A percentile compares a stretch with the other conserved stretches of the same genome.
These are phyloP conservation scores for Iphiclides podalirius DNA, from an alignment of 2,888 invertebrate species.

Conservation along the genomic window DNA sequence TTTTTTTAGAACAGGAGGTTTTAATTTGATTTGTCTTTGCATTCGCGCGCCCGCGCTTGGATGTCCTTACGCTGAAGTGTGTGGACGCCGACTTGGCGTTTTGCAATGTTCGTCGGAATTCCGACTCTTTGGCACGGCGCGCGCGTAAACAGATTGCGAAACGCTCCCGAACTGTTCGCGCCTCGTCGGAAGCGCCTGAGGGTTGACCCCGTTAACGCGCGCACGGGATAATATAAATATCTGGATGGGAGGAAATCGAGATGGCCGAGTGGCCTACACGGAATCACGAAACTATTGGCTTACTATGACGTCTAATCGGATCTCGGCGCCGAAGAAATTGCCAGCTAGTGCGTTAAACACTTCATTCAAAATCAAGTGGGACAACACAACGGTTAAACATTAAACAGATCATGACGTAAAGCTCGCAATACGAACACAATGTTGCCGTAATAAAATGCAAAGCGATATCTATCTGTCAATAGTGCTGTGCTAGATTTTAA, in stretches of 20 bases:
- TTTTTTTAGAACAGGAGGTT: too few relatives aligned
- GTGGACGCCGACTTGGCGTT: conserved; percentile 34
- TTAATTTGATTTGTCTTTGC: too few relatives aligned
- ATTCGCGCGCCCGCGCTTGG: too few relatives aligned
- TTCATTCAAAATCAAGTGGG: too few relatives aligned
- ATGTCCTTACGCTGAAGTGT: conserved; percentile 2
- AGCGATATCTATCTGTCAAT: too few relatives aligned
- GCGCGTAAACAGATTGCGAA: conserved; percentile 67
- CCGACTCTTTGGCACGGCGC: conserved; percentile 56
- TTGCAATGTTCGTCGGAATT: conserved; percentile 59
- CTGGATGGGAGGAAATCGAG: conserved; percentile 3
- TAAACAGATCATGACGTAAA: too few relatives aligned
- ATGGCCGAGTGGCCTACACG: background rate
- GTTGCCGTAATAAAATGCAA: too few relatives aligned
- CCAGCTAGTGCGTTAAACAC: too few relatives aligned
- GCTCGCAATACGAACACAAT: too few relatives aligned
- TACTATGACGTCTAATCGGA: background rate
- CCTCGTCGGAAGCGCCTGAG: conserved; percentile 43
- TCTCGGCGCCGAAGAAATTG: too few relatives aligned
- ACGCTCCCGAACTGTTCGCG: conserved; percentile 36
- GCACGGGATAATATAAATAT: conserved; percentile 19
- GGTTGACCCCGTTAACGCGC: conserved; percentile 27
- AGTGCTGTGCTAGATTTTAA: too few relatives aligned
- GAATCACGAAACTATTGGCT: background rate
- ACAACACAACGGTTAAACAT: too few relatives aligned